These are phyloP conservation scores for Nerophis lumbriciformis DNA, from an alignment of 2,113 vertebrate genomes.

Conservation along the genomic window DNA sequence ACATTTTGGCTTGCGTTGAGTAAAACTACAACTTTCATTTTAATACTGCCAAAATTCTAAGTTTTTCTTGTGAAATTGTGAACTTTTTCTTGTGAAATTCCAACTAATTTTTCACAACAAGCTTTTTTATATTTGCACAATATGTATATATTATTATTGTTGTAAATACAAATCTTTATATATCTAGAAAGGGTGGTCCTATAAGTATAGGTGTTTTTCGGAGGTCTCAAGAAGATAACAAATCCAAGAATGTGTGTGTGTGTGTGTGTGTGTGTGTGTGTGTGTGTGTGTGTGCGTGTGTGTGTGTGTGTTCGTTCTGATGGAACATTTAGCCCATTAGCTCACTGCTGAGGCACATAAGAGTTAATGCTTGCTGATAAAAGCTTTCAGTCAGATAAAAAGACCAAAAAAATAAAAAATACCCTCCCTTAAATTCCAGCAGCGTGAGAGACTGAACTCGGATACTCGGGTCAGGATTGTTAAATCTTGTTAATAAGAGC, in stretches of 20 bases:
- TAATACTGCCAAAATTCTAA: too few species aligned
- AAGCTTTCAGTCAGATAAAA: background rate
- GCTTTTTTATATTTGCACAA: too few species aligned
- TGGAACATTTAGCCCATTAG: background rate
- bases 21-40: too few species aligned
- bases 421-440: constrained; percentile 47
- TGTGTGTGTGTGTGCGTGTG: constrained; percentile 1
- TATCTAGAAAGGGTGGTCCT: too few species aligned
- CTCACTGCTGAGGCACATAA: constrained; percentile 19
- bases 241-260: background rate
- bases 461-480: constrained; percentile 6
- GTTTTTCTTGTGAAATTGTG: too few species aligned
- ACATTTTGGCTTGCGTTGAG: too few species aligned
- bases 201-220: too few species aligned
- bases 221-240: too few species aligned
- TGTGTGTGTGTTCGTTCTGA: background rate
- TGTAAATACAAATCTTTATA: too few species aligned
- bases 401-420: background rate
- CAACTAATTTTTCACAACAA: too few species aligned
- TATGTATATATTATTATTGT: too few species aligned
- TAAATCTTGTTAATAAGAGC: background rate
- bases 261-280: background rate
- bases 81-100: too few species aligned
- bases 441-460: background rate
- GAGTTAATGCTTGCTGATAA: constrained; percentile 24